Evolutionary conservation across 2,113 vertebrate genomes (phyloP), one percentile per base, ranked within the genome.

Genomic region (Bufo gargarizans): DNA sequence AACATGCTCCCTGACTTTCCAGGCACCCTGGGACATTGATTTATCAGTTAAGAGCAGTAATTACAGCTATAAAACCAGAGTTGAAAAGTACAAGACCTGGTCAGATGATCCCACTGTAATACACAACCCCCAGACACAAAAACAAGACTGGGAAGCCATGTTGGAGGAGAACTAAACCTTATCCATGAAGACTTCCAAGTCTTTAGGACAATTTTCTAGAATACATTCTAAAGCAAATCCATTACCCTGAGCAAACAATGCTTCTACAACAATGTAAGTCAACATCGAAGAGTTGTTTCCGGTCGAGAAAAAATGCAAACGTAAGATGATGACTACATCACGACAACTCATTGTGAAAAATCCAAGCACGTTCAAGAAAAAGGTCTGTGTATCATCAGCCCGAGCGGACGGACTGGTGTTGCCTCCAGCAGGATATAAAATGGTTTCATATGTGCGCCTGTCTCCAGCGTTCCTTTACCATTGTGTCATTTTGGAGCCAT

Each of bases 401-500:
- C 11, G 6, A n/a, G 47, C 59, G 77, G 49, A 83, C 13, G 13
- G 58, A 84, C 72, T 82, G 4, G 47, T 49, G 10, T 67, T 84
- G 87, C 81, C 87, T 89, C 22, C 53, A 84, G 87, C 82, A 89
- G 59, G 20, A 77, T 78, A 84, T 69, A 53, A 84, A 89, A 84
- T 74, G 71, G 71, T 84, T 88, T 88, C 81, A 88, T 84, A 89
- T 84, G 81, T 77, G 65, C 55, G 72, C 45, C 59, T 50, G 81
- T 84, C 74, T 83, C 81, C 69, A 90, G 92, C 91, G 90, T 93
- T 93, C 93, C 89, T 92, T 92, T 91, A 89, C 91, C 90, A 92
- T 92, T 92, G 91, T 90, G 91, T 92, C 91, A 92, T 92, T 93
- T 91, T 92, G 91, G 90, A 94, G 92, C 89, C 91, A 92, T 93